These are phyloP conservation scores for Diadromus collaris DNA, from an alignment of 2,888 invertebrate species.

Conservation along the genomic window DNA sequence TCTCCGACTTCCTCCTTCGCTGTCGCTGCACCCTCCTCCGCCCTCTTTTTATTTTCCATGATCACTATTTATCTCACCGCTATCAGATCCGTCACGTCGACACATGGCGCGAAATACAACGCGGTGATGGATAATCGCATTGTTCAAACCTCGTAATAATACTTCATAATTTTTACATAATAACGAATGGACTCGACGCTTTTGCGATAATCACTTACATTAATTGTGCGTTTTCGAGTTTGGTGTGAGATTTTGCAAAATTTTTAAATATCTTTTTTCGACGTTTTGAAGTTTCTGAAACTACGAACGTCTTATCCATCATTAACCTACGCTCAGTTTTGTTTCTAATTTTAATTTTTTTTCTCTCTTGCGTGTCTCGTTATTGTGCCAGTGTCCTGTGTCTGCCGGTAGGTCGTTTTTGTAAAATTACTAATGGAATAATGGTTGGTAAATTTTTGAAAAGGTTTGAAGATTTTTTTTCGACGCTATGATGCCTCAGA, in stretches of 20 bases:
- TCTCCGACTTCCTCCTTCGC: constrained; percentile 25
- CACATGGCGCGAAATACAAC: constrained; percentile 6
- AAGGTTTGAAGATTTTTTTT: too few relatives aligned
- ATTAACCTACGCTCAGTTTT: neutral
- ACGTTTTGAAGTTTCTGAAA: too few relatives aligned
- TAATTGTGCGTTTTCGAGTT: neutral
- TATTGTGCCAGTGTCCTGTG: neutral
- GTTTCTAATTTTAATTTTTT: neutral
- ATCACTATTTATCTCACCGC: constrained; percentile 30
- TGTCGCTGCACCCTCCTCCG: constrained; percentile 19
- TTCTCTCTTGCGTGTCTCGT: neutral
- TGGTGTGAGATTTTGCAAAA: neutral
- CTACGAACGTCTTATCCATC: too few relatives aligned
- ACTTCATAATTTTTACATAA: constrained; percentile 14
- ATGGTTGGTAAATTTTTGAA: too few relatives aligned
- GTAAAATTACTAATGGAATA: neutral
- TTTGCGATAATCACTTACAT: neutral
- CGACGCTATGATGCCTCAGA: too few relatives aligned
- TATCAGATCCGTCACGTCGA: constrained; percentile 21
- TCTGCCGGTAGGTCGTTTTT: neutral
- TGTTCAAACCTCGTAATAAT: constrained; percentile 23
- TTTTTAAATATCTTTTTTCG: neutral
- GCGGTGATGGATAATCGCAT: constrained; percentile 28
- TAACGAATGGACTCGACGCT: neutral
- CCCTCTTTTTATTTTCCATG: constrained; percentile 20